Percentiles rank a stretch among this genome's conserved stretches.
These are phyloP conservation scores for Lates calcarifer DNA, from an alignment of 2,113 vertebrate genomes.

Conservation along the genomic window DNA sequence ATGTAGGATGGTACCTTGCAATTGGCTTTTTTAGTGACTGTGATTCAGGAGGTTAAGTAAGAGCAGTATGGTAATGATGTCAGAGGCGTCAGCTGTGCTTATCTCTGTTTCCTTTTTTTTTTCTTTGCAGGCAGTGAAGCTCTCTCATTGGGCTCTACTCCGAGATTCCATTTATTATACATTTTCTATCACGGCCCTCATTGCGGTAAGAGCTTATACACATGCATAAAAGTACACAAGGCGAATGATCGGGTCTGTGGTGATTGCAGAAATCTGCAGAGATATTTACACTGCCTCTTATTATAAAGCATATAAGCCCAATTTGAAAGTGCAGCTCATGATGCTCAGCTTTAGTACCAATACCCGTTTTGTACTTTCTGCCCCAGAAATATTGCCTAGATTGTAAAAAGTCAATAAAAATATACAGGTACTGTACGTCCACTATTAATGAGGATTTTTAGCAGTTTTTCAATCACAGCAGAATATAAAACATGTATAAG, in stretches of 20 bases:
- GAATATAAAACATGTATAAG: background rate
- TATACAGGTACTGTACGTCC: background rate
- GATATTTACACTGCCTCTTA: background rate
- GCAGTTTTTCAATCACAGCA: background rate
- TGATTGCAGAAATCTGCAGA: background rate
- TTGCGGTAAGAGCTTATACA: constrained; percentile 87
- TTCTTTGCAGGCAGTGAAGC: constrained; percentile 87
- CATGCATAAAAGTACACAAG: background rate
- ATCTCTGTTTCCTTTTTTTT: constrained; percentile 1
- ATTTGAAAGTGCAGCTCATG: constrained; percentile 3
- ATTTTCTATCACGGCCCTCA: constrained; percentile 91
- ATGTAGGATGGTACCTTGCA: constrained; percentile 34
- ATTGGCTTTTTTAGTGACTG: constrained; percentile 29
- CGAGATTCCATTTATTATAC: constrained; percentile 94
- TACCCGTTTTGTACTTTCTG: background rate
- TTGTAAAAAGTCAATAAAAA: background rate
- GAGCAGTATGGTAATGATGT: constrained; percentile 49
- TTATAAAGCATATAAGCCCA: background rate
- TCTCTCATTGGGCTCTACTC: constrained; percentile 93
- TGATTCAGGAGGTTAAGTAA: constrained; percentile 28
- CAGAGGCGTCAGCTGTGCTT: constrained; percentile 27
- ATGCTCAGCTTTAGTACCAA: background rate
- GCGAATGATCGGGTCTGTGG: background rate
- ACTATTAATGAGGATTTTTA: background rate
- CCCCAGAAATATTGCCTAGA: background rate